Conservation (phyloP, 2,888 invertebrate species). For the Cyclophora albipunctata region DNA sequence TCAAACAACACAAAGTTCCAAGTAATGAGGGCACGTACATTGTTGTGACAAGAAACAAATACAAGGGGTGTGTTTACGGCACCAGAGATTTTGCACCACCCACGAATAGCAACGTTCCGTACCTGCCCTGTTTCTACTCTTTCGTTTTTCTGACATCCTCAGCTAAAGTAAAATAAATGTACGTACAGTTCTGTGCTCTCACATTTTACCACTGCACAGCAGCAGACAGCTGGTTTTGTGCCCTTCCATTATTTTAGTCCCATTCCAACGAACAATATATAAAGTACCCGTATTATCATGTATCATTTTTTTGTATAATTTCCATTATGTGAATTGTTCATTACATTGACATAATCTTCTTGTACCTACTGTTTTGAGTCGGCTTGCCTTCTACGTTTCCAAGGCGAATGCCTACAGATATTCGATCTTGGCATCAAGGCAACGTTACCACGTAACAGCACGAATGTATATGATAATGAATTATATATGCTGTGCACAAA, state of each 20-base stretch:
- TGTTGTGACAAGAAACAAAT: constrained; percentile 51
- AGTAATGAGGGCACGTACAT: constrained; percentile 53
- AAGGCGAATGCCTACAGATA: constrained; percentile 37
- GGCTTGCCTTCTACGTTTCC: constrained; percentile 24
- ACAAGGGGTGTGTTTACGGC: constrained; percentile 36
- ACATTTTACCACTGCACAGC: background rate
- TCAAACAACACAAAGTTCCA: constrained; percentile 27
- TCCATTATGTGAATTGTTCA: too few species aligned
- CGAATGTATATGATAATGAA: constrained; percentile 26
- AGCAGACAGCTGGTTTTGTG: background rate
- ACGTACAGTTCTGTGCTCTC: too few species aligned
- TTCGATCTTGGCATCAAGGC: constrained; percentile 41
- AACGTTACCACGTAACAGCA: constrained; percentile 27
- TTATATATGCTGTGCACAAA: constrained; percentile 31
- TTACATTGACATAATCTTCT: constrained; percentile 18
- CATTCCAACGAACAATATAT: too few species aligned
- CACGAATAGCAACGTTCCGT: constrained; percentile 2
- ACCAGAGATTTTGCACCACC: constrained; percentile 35
- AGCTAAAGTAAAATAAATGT: constrained; percentile 11
- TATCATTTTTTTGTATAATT: too few species aligned
- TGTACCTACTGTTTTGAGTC: constrained; percentile 17
- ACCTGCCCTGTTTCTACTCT: constrained; percentile 27
- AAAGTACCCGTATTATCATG: too few species aligned
- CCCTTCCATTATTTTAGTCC: background rate
- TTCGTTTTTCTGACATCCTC: constrained; percentile 25